Conservation (phyloP, 2,797 vertebrate species). For the Manis javanica region DNA sequence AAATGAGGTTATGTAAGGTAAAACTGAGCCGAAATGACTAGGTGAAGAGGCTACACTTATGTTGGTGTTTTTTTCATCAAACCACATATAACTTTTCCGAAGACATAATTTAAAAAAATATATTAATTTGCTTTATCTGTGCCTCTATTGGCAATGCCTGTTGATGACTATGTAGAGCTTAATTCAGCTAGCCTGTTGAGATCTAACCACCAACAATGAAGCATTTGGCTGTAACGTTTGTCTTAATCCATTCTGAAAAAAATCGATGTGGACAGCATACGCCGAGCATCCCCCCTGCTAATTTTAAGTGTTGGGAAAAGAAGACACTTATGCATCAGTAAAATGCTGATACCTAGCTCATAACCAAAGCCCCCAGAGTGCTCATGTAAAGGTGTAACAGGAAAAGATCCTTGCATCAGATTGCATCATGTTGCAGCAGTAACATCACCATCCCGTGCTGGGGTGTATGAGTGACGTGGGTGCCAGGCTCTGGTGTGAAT, state of each 20-base stretch:
- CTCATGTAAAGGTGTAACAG: neutral
- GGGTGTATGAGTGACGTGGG: neutral
- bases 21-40: too few relatives aligned
- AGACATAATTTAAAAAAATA: slow-evolving; percentile 31
- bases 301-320: neutral
- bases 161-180: slow-evolving; percentile 33
- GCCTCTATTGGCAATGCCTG: neutral
- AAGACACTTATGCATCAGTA: neutral
- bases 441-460: neutral
- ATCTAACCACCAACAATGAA: neutral
- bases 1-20: neutral
- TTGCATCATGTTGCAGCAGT: slow-evolving; percentile 40
- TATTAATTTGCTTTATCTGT: slow-evolving; percentile 54
- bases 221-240: slow-evolving; percentile 18
- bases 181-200: slow-evolving; percentile 38
- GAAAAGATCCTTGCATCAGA: neutral
- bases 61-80: slow-evolving; percentile 55
- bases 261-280: slow-evolving; percentile 42
- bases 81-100: slow-evolving; percentile 44
- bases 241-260: slow-evolving; percentile 44
- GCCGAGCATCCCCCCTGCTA: neutral
- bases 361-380: slow-evolving; percentile 20
- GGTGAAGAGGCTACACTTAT: neutral
- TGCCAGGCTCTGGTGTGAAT: slow-evolving; percentile 2
- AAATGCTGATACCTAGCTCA: neutral